These are phyloP conservation scores for Coelopa frigida DNA, from an alignment of 1,140 invertebrate species.

Conservation along the genomic window DNA sequence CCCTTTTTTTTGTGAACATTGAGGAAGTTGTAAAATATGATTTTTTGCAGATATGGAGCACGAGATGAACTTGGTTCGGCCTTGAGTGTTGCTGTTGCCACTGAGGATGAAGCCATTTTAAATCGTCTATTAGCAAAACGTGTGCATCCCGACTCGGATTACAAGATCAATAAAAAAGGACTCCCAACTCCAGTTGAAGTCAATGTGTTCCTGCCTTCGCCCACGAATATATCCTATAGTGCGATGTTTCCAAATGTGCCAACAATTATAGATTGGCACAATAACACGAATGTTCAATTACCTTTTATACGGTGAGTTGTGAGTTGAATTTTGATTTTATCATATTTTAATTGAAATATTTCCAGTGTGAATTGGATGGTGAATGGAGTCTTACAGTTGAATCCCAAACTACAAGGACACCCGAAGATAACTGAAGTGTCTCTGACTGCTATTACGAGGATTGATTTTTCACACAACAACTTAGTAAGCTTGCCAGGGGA, in stretches of 20 bases:
- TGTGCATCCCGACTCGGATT: constrained; percentile 76
- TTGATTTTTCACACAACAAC: constrained; percentile 90
- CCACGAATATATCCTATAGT: constrained; percentile 65
- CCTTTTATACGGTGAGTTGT: constrained; percentile 50
- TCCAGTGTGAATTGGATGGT: constrained; percentile 71
- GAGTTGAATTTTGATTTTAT: not conserved
- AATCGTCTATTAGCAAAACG: constrained; percentile 40
- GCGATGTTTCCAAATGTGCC: constrained; percentile 75
- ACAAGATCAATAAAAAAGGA: constrained; percentile 79
- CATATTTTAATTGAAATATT: not conserved
- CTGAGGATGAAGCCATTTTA: constrained; percentile 34
- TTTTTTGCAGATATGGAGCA: constrained; percentile 57
- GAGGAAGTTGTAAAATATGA: constrained; percentile 3
- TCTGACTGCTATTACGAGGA: constrained; percentile 81
- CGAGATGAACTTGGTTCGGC: constrained; percentile 80
- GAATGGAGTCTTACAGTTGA: constrained; percentile 75
- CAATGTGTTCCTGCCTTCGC: constrained; percentile 51
- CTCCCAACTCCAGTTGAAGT: constrained; percentile 55
- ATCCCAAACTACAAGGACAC: constrained; percentile 69
- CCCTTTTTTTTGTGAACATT: not conserved
- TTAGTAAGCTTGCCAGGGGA: constrained; percentile 71
- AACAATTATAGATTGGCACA: constrained; percentile 94
- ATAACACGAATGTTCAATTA: constrained; percentile 61
- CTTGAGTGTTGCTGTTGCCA: constrained; percentile 46
- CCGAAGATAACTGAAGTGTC: constrained; percentile 64